phyloP scores from a whole-genome alignment of 2,888 invertebrate species.

The Nemapogon koenigi region DNA sequence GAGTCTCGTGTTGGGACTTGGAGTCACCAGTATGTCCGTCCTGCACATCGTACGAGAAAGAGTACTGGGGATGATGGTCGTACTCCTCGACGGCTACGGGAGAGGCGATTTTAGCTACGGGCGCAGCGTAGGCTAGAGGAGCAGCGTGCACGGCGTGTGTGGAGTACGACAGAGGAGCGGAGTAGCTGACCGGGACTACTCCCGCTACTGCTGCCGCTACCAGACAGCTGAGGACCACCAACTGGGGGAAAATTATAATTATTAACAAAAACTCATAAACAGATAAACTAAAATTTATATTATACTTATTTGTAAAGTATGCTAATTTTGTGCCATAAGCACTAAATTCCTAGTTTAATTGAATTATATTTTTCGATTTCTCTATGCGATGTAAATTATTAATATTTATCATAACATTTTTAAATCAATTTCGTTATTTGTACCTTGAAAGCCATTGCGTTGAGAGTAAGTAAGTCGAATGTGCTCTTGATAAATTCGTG shows the following conservation, averaged over 20 bases:
- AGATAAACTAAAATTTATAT: not conserved
- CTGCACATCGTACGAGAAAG: conserved; percentile 23
- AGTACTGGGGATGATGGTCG: conserved; percentile 10
- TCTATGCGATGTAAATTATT: too few species aligned
- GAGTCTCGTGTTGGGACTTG: conserved; percentile 48
- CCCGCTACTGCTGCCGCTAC: conserved; percentile 44
- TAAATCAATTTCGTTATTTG: too few species aligned
- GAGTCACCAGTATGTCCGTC: conserved; percentile 30
- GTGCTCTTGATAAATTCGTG: too few species aligned
- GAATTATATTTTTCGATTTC: too few species aligned
- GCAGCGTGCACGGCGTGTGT: conserved; percentile 29
- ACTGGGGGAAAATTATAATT: conserved; percentile 11
- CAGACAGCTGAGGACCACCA: conserved; percentile 28
- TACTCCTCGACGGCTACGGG: conserved; percentile 9
- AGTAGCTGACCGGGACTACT: conserved; percentile 20
- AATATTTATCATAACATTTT: too few species aligned
- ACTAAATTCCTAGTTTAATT: too few species aligned
- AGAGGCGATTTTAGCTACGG: conserved; percentile 13
- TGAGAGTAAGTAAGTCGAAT: too few species aligned
- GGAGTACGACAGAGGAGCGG: conserved; percentile 21
- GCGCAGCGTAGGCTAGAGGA: conserved; percentile 24
- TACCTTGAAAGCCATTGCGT: too few species aligned
- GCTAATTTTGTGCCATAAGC: too few species aligned
- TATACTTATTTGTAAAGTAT: too few species aligned
- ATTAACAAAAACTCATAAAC: too few species aligned